phyloP scores from a whole-genome alignment of 1,140 invertebrate species.

The Dendrolimus punctatus region DNA sequence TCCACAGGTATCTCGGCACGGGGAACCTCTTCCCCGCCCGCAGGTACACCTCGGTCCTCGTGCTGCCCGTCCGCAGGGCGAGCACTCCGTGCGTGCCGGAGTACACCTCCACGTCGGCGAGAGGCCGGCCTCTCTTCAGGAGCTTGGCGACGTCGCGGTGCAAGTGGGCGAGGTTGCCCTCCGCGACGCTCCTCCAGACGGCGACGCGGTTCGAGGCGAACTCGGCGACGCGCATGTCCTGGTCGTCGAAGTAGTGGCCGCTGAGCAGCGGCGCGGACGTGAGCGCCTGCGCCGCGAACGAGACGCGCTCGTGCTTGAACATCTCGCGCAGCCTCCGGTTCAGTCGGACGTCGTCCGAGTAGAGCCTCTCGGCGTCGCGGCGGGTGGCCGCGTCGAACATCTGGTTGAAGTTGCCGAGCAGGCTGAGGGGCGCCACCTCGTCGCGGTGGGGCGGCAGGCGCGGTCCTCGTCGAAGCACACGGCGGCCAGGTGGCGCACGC shows the following conservation, averaged over 20 bases:
- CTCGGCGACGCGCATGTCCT: conserved; percentile 46
- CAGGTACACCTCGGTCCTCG: conserved; percentile 24
- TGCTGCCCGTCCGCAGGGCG: conserved; percentile 22
- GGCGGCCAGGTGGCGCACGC: conserved; percentile 39
- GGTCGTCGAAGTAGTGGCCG: conserved; percentile 51
- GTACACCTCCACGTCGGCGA: conserved; percentile 33
- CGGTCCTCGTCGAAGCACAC: conserved; percentile 58
- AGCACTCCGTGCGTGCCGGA: conserved; percentile 46
- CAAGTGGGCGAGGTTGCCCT: conserved; percentile 48
- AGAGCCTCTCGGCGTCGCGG: conserved; percentile 49
- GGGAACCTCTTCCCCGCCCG: conserved; percentile 43
- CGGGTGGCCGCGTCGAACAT: conserved; percentile 58
- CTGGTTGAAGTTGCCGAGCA: conserved; percentile 62
- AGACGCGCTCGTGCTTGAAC: conserved; percentile 35
- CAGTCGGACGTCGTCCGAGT: conserved; percentile 41
- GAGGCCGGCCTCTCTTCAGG: conserved; percentile 20
- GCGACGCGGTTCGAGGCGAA: conserved; percentile 54
- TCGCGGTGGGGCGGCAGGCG: conserved; percentile 36
- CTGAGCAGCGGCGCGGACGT: conserved; percentile 37
- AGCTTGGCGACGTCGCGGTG: conserved; percentile 43
- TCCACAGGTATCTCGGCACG: conserved; percentile 55
- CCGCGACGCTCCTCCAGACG: conserved; percentile 49
- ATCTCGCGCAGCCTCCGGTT: conserved; percentile 45
- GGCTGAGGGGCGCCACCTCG: conserved; percentile 32
- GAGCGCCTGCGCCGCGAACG: conserved; percentile 44